Conservation (phyloP, 2,888 invertebrate genomes). For the Dinocampus coccinellae region DNA sequence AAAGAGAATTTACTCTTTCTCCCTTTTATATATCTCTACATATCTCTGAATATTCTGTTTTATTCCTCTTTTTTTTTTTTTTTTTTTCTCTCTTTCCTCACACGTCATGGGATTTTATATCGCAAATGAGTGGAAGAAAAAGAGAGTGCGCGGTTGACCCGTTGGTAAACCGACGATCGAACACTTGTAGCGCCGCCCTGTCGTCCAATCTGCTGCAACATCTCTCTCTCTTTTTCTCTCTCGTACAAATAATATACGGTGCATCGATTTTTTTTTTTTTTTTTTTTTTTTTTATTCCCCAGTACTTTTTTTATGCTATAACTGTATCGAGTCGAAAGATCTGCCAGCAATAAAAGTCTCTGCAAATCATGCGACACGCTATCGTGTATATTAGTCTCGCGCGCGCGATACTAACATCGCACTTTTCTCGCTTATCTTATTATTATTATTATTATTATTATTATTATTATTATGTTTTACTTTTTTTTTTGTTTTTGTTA, state of each 20-base stretch:
- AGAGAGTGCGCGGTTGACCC: constrained; percentile 20
- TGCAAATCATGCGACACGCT: constrained; percentile 65
- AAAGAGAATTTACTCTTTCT: neutral
- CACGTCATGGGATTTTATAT: constrained; percentile 28
- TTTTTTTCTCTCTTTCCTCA: neutral
- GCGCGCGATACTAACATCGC: constrained; percentile 22
- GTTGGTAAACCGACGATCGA: constrained; percentile 44
- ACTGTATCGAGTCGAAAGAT: constrained; percentile 48
- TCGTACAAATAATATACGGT: constrained; percentile 15
- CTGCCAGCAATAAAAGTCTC: constrained; percentile 62
- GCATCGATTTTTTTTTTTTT: constrained; percentile 31
- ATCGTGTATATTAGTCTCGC: constrained; percentile 45
- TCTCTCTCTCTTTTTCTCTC: neutral
- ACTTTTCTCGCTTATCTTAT: constrained; percentile 31
- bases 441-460: neutral
- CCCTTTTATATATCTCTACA: neutral
- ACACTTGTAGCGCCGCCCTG: constrained; percentile 45
- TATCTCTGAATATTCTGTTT: constrained; percentile 8
- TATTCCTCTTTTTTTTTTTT: neutral
- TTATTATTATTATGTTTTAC: constrained; percentile 9
- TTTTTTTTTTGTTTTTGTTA: too few species aligned
- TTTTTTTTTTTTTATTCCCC: neutral
- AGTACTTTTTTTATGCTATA: constrained; percentile 21
- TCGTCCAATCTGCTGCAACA: constrained; percentile 6
- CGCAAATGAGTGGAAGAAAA: constrained; percentile 7